Evolutionary conservation across 2,797 vertebrate species (phyloP).

Genomic region (Crenuchus spilurus): DNA sequence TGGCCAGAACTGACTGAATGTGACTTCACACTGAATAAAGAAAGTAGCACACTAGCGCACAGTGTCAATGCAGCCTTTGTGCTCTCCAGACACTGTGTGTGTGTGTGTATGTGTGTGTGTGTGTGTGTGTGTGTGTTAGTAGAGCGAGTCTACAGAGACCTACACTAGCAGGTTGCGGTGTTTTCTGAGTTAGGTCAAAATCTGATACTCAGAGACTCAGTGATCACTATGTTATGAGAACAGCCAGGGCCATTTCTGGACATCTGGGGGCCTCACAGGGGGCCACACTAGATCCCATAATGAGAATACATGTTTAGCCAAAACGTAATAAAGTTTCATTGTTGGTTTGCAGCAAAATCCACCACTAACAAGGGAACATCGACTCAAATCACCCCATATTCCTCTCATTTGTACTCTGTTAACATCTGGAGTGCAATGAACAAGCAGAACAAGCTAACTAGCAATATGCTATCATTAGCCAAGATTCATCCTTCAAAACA

Average conservation of each 20-base stretch:
- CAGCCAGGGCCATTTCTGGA: not conserved
- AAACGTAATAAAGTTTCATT: too few relatives aligned
- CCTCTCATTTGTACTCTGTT: too few relatives aligned
- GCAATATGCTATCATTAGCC: too few relatives aligned
- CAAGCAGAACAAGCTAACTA: too few relatives aligned
- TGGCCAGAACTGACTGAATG: conserved; percentile 35
- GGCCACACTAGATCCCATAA: not conserved
- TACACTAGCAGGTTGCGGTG: conserved; percentile 18
- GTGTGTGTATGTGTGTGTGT: conserved; percentile 39
- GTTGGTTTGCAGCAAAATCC: too few relatives aligned
- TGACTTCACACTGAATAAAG: conserved; percentile 51
- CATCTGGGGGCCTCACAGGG: not conserved
- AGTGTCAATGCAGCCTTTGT: conserved; percentile 47
- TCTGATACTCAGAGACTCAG: not conserved
- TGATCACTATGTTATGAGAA: not conserved
- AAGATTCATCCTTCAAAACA: too few relatives aligned
- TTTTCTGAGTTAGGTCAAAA: conserved; percentile 27
- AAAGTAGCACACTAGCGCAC: conserved; percentile 49
- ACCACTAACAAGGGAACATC: too few relatives aligned
- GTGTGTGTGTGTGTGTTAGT: conserved; percentile 30
- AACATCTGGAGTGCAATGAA: too few relatives aligned
- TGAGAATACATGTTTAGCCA: too few relatives aligned
- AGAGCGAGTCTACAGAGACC: conserved; percentile 42
- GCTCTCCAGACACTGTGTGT: conserved; percentile 31
- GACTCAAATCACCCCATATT: too few relatives aligned